A percentile compares a stretch with the other conserved stretches of the same genome.
phyloP scores from a whole-genome alignment of 92 coral and sea anemone genomes.

The Zoanthus sansibaricus region DNA sequence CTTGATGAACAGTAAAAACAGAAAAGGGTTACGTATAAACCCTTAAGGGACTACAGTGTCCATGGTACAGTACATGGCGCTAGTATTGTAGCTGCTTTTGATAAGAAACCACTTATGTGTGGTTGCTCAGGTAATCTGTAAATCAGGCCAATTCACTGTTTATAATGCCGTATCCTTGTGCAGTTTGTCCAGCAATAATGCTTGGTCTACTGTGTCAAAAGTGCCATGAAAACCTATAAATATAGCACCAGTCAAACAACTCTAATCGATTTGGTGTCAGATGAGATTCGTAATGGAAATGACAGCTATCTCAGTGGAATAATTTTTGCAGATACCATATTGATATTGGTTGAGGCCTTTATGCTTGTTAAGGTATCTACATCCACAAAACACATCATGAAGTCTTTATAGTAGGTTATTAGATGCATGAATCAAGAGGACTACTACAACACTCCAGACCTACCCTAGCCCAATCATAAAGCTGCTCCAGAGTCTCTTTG shows the following conservation, averaged over 20 bases:
- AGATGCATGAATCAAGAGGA: neutral
- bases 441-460: neutral
- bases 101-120: neutral
- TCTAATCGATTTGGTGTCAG: neutral
- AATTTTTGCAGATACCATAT: neutral
- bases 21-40: neutral
- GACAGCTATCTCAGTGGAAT: conserved; percentile 6
- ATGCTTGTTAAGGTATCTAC: no score
- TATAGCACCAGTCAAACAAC: conserved; percentile 4
- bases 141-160: neutral
- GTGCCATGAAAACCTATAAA: neutral
- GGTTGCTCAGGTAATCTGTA: neutral
- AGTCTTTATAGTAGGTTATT: neutral
- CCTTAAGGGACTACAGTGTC: neutral
- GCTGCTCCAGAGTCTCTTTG: conserved; percentile 82
- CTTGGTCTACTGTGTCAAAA: neutral
- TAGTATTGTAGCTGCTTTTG: neutral
- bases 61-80: neutral
- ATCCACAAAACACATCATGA: neutral
- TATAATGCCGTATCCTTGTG: conserved; percentile 7
- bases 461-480: conserved; percentile 90
- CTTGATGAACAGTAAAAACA: neutral
- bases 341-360: no score
- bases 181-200: neutral
- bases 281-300: neutral